Percentiles rank a stretch among this genome's conserved stretches.
Evolutionary conservation across 2,888 invertebrate genomes (phyloP).

Genomic region (Microctonus aethiopoides): DNA sequence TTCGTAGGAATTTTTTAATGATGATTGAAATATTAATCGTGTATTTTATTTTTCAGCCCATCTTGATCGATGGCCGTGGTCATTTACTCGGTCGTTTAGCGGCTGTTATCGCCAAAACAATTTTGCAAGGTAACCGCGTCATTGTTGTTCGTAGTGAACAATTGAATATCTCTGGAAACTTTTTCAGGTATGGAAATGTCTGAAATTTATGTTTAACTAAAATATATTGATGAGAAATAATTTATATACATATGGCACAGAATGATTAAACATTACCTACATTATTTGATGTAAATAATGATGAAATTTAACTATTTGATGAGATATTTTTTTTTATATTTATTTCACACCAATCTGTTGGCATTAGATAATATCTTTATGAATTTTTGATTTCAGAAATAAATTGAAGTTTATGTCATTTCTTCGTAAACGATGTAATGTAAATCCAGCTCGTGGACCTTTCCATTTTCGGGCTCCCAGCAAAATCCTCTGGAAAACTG

Average conservation of each 20-base stretch:
- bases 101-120: constrained; percentile 93
- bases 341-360: no score
- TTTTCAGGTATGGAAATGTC: constrained; percentile 81
- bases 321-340: neutral
- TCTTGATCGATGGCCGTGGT: constrained; percentile 98
- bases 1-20: neutral
- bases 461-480: constrained; percentile 98
- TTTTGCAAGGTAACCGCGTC: constrained; percentile 94
- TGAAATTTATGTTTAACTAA: neutral
- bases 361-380: neutral
- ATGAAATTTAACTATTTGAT: neutral
- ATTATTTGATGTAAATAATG: neutral
- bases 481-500: constrained; percentile 96
- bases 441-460: constrained; percentile 97
- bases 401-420: constrained; percentile 97
- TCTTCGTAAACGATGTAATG: constrained; percentile 96
- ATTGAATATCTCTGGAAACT: constrained; percentile 97
- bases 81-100: constrained; percentile 97
- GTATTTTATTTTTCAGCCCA: constrained; percentile 75
- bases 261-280: neutral
- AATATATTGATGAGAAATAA: neutral
- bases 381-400: constrained; percentile 79
- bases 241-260: no score
- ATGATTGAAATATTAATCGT: neutral
- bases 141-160: constrained; percentile 96